Evolutionary conservation across 2,888 invertebrate species (phyloP), one percentile per base, ranked within the genome.

Genomic region (Conistra vaccinii): DNA sequence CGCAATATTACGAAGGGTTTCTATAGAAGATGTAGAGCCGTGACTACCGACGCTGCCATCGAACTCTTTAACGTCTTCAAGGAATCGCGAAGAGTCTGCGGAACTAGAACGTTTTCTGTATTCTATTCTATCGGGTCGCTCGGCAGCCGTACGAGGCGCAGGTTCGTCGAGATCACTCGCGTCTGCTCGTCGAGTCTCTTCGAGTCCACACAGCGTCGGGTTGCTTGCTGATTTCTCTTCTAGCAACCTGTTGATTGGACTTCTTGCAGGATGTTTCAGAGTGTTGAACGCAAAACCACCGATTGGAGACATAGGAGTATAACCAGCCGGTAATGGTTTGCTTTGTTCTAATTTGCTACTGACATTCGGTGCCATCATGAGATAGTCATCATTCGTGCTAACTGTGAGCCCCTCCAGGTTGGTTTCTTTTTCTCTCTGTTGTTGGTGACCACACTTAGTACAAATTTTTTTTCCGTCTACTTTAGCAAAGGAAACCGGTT

Each of bases 231-330:
- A 97, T 84, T 97, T 97, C 78, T 97, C 97, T 5, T 96, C 97
- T 74, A 92, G 94, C 83, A 93, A 91, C 90, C 92, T 88, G 55
- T 87, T 90, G 29, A 91, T 89, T 1, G 93, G 91, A 76, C 91
- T 92, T 65, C 88, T 90, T 5, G 94, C 89, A 2, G 95, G 94
- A 80, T 93, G 91, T 76, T 95, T 95, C n/a, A 94, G 81, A 9
- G 94, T 91, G 78, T 93, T 91, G 60, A 96, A 94, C 5, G 96
- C 91, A 71, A 94, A 95, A 7, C 95, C 96, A 39, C 97, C 95
- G 4, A 97, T 97, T 0, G 98, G 98, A 5, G 98, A 98, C 98
- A 98, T 98, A 5, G 98, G 97, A n/a, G 98, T 96, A 89, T 98
- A 98, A 0, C 97, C 98, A 1, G 97, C 90, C 0, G 91, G 92